Base-by-base conservation (phyloP, 30 jellyfish, hydroid and myxozoan species). In the Turritopsis dohrnii region DNA sequence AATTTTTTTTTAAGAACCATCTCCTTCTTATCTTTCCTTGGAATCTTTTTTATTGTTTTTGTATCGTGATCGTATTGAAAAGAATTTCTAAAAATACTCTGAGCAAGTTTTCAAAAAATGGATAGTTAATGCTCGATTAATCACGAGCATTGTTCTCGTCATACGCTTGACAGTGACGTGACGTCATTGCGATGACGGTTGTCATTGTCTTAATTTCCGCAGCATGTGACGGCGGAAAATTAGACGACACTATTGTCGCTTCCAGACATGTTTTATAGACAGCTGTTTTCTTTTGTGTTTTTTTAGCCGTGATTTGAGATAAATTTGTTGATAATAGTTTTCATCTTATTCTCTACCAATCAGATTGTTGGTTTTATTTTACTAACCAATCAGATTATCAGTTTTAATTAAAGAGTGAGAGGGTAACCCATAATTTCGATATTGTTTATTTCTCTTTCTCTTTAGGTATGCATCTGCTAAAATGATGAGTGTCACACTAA, bases 401-500 rank as follows among this genome's bases (percentile, higher is more conserved):
- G n/a, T 3, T 1, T 69, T 3, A 22, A 22, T 3, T 22, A 26
- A 26, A 22, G 16, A 69, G 77, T 3, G 77, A 69, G 30, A 23
- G 13, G 19, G 19, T 18, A 72, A n/a, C 27, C 27, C 18, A 0
- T 0, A 72, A 0, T 72, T 72, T 26, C 28, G 19, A 20, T 26
- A 18, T 72, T 18, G 18, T 72, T 72, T 18, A 18, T 18, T 85
- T 25, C 53, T 52, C 24, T 76, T 52, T 54, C 26, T 53, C 66
- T 65, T 31, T 83, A 92, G 98, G 28, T 86, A 75, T 76, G 82
- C 74, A 29, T 60, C 88, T 41, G 96, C 94, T 7, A 85, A 83
- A 60, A 77, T 89, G 88, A 94, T 94, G 99, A 89, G 97, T 75
- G 97, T 89, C 1, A 94, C 99, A 27, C 71, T 94, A 73, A 87